Base-by-base conservation (phyloP, 2,797 vertebrate genomes). In the Leontocebus nigricollis region DNA sequence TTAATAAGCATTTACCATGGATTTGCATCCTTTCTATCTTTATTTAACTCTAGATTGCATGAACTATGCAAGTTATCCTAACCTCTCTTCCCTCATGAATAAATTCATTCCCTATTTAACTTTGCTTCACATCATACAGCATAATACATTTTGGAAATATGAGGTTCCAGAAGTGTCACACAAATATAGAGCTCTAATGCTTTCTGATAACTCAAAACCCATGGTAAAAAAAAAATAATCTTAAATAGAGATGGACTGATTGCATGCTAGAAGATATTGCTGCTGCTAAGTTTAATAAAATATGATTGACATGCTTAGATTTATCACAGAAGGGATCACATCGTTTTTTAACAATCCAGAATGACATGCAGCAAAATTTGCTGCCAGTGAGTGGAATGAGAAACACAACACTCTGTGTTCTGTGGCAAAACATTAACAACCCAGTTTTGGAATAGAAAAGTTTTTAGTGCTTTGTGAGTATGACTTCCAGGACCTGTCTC, bases 251-350 rank as follows among this genome's bases (percentile, higher is more conserved):
- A 99, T 98, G 75, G 72, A 96, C 89, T 97, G 98, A 99, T 99
- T 98, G 11, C 20, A 67, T 85, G 59, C 85, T 97, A 52, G 93
- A 90, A 97, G 89, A 98, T 98, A 98, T 97, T 98, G 97, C 94
- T 98, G 50, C 82, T 98, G 92, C 97, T 98, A 97, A 93, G 26
- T 98, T 99, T 99, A 99, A 98, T 99, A 98, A 99, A 99, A 97
- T 97, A 93, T 98, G 97, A 99, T 98, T 98, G 98, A 97, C 98
- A 98, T 96, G 64, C 95, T 98, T 97, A 90, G 97, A 97, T 97
- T 98, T 98, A 99, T 99, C 98, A 87, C 57, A 77, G 83, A 72
- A 81, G 90, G 85, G 88, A 99, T 98, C 98, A 90, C 41, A 95
- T 94, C 39, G 97, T 94, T 94, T 97, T 98, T 94, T 97, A 98